Conservation (phyloP, 1,140 invertebrate species). For the Caenorhabditis inopinata region DNA sequence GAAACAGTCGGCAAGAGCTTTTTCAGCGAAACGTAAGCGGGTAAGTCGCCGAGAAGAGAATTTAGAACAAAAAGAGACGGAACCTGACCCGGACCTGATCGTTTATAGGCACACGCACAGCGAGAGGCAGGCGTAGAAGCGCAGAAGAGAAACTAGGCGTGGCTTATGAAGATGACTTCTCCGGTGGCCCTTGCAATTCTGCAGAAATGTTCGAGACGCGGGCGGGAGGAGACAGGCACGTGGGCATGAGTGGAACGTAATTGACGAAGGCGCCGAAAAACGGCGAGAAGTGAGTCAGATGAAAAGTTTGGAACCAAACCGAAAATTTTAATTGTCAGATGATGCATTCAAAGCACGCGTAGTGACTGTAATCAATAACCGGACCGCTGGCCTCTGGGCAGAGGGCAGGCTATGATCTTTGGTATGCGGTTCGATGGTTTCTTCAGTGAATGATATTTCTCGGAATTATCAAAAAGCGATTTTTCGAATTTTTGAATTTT, state of each 20-base stretch:
- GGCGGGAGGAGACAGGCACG: constrained; percentile 4
- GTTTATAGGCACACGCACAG: neutral
- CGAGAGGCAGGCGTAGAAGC: neutral
- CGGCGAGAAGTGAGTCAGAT: neutral
- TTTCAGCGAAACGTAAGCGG: neutral
- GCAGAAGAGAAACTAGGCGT: neutral
- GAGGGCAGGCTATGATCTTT: too few relatives aligned
- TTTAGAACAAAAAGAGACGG: constrained; percentile 1
- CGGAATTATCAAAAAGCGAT: too few relatives aligned
- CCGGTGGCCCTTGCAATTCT: constrained; percentile 2
- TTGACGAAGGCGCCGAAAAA: neutral
- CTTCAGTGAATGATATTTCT: too few relatives aligned
- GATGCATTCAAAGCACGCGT: too few relatives aligned
- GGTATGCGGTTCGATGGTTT: too few relatives aligned
- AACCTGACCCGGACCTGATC: neutral
- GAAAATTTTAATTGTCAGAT: neutral
- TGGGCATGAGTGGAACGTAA: neutral
- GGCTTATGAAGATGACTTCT: neutral
- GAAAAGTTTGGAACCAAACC: neutral
- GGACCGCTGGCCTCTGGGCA: too few relatives aligned
- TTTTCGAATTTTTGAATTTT: too few relatives aligned
- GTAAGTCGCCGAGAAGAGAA: neutral
- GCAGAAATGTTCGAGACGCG: neutral
- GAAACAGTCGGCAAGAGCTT: neutral
- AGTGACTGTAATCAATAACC: too few relatives aligned